Percentiles rank a stretch among this genome's conserved stretches.
phyloP scores from a whole-genome alignment of 2,888 invertebrate species.

The Ommatoiulus sabulosus region DNA sequence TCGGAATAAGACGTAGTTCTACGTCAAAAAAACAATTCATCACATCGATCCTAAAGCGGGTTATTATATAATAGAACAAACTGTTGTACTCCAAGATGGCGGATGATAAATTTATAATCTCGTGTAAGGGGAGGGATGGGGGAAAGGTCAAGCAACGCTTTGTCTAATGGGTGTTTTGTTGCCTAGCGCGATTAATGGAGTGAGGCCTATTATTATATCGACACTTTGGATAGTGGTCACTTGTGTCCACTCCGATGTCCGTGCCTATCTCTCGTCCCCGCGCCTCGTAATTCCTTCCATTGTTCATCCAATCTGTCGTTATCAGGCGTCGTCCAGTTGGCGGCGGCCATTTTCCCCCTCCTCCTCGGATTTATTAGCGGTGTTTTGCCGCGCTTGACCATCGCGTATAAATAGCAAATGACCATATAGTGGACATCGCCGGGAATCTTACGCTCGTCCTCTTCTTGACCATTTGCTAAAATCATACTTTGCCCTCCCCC shows the following conservation, averaged over 20 bases:
- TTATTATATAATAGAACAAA: too few relatives aligned
- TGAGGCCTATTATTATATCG: slow-evolving; percentile 13
- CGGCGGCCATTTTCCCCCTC: background rate
- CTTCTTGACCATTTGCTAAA: background rate
- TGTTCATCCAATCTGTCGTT: slow-evolving; percentile 3
- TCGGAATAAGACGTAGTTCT: too few relatives aligned
- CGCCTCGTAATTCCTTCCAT: background rate
- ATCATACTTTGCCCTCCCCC: background rate
- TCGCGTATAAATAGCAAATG: background rate
- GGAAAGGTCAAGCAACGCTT: too few relatives aligned
- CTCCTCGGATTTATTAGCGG: background rate
- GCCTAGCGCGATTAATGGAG: background rate
- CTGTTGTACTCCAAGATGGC: too few relatives aligned
- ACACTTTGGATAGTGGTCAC: slow-evolving; percentile 5
- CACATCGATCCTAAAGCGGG: too few relatives aligned
- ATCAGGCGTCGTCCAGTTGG: slow-evolving; percentile 34
- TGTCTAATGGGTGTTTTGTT: background rate
- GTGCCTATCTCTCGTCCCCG: background rate
- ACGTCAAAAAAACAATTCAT: too few relatives aligned
- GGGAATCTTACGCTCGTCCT: background rate
- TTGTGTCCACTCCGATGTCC: background rate
- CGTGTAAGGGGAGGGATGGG: too few relatives aligned
- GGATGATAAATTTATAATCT: too few relatives aligned
- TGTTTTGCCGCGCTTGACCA: background rate
- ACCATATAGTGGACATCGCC: background rate